phyloP scores from a whole-genome alignment of 2,888 invertebrate genomes.

The Parnassius glacialis region DNA sequence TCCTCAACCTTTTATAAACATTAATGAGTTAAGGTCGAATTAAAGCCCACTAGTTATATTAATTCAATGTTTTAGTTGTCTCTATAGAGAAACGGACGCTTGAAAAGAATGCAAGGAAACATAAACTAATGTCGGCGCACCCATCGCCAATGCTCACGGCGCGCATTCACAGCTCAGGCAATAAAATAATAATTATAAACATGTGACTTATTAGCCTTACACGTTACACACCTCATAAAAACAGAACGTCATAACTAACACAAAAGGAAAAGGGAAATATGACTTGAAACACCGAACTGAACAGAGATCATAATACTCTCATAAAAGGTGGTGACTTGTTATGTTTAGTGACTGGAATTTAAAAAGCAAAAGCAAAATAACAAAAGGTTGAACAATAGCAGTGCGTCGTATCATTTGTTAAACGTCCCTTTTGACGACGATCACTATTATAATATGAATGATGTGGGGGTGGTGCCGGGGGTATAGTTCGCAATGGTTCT shows the following conservation, averaged over 20 bases:
- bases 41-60: too few relatives aligned
- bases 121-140: slow-evolving; percentile 41
- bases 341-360: slow-evolving; percentile 41
- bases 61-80: too few relatives aligned
- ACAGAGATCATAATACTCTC: slow-evolving; percentile 35
- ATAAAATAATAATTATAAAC: slow-evolving; percentile 80
- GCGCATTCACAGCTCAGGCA: slow-evolving; percentile 68
- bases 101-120: neutral
- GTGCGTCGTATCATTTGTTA: slow-evolving; percentile 77
- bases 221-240: slow-evolving; percentile 42
- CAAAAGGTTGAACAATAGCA: slow-evolving; percentile 77
- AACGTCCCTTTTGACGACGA: slow-evolving; percentile 76
- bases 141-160: slow-evolving; percentile 64
- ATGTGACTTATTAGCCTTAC: slow-evolving; percentile 76
- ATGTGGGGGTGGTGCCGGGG: slow-evolving; percentile 57
- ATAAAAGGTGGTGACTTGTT: slow-evolving; percentile 34
- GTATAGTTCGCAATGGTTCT: slow-evolving; percentile 48
- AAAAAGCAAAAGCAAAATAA: slow-evolving; percentile 64
- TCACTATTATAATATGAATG: slow-evolving; percentile 76
- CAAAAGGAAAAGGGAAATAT: neutral
- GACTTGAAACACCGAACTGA: neutral
- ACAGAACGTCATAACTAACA: slow-evolving; percentile 20
- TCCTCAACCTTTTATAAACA: too few relatives aligned
- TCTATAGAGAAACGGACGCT: too few relatives aligned
- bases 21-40: too few relatives aligned